phyloP scores from a whole-genome alignment of 2,888 invertebrate genomes.

The Aelia acuminata region DNA sequence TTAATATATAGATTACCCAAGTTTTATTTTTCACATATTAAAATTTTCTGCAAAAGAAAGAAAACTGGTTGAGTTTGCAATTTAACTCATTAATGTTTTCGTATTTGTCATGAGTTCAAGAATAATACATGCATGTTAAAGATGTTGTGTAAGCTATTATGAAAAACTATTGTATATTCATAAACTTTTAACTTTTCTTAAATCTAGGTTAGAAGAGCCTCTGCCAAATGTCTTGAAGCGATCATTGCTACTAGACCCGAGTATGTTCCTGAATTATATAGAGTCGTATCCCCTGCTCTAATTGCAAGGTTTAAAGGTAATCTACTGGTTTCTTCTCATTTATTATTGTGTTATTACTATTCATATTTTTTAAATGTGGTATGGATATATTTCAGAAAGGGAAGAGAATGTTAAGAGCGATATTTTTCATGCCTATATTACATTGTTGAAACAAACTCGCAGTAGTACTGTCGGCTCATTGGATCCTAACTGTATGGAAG shows the following conservation, averaged over 20 bases:
- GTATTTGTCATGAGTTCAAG: not conserved
- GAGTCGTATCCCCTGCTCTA: constrained; percentile 89
- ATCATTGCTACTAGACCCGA: constrained; percentile 94
- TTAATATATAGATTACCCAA: too few species aligned
- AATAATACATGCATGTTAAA: not conserved
- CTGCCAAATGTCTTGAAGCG: constrained; percentile 97
- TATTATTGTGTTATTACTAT: not conserved
- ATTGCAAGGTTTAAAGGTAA: constrained; percentile 93
- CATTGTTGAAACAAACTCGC: constrained; percentile 90
- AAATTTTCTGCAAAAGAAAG: not conserved
- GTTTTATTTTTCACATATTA: not conserved
- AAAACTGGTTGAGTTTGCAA: not conserved
- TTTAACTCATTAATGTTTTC: not conserved
- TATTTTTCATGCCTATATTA: constrained; percentile 96
- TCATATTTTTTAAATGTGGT: not conserved
- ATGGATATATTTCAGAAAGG: constrained; percentile 77
- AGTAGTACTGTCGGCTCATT: constrained; percentile 76
- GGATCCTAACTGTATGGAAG: constrained; percentile 81
- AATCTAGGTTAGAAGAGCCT: constrained; percentile 83
- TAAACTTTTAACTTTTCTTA: not conserved
- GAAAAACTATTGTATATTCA: not conserved
- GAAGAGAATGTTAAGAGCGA: constrained; percentile 99
- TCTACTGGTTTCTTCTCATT: not conserved
- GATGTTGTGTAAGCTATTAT: not conserved
- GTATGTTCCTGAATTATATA: constrained; percentile 89